Conservation (phyloP, 2,888 invertebrate species). For the Heliconius charithonia region DNA sequence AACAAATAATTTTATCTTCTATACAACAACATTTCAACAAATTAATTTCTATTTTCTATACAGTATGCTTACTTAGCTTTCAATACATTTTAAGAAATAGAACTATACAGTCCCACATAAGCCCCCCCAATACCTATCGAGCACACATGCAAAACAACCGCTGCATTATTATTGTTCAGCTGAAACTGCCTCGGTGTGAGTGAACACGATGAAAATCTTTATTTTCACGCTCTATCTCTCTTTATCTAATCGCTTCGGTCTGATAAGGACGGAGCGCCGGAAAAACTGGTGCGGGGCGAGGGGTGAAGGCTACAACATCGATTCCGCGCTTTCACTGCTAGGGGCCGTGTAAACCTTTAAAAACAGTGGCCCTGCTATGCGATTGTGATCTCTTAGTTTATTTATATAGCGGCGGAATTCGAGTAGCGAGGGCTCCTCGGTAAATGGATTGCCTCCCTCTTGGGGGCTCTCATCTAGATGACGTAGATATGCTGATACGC, state of each 20-base stretch:
- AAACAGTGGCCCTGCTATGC: conserved; percentile 78
- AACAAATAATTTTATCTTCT: not conserved
- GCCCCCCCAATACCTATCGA: conserved; percentile 63
- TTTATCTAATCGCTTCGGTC: conserved; percentile 83
- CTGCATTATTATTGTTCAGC: conserved; percentile 66
- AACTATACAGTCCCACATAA: conserved; percentile 58
- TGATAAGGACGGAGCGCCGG: conserved; percentile 83
- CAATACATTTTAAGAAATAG: conserved; percentile 67
- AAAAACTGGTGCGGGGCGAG: conserved; percentile 82
- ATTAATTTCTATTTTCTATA: not conserved
- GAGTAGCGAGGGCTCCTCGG: conserved; percentile 66
- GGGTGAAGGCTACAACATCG: conserved; percentile 84
- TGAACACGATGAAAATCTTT: conserved; percentile 85
- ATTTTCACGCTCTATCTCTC: conserved; percentile 85
- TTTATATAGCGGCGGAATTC: conserved; percentile 74
- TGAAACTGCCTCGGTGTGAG: conserved; percentile 76
- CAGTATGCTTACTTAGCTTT: not conserved
- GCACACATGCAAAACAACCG: conserved; percentile 66
- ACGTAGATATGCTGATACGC: conserved; percentile 82
- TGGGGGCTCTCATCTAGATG: conserved; percentile 84
- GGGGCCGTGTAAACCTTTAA: conserved; percentile 84
- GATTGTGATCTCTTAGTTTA: conserved; percentile 80
- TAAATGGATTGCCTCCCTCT: conserved; percentile 84
- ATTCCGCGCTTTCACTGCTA: conserved; percentile 84
- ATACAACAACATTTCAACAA: not conserved